Evolutionary conservation across 2,113 vertebrate genomes (phyloP), one percentile per base, ranked within the genome.

Genomic region (Tragelaphus scriptus): DNA sequence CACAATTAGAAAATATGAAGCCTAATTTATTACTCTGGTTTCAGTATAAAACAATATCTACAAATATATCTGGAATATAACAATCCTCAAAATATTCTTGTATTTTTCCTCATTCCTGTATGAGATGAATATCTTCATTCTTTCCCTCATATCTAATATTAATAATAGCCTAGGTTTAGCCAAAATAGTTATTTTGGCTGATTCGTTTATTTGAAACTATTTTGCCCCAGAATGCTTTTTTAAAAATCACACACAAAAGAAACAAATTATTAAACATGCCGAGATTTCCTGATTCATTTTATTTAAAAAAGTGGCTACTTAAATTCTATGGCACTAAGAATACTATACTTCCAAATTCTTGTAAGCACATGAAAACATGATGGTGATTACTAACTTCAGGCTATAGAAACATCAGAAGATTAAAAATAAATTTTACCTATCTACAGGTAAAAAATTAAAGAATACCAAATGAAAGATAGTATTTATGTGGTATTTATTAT

Each of bases 21-120:
- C 56, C 28, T 91, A 77, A 91, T 21, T 79, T 88, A 89, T 80
- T 59, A 88, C 90, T 77, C 28, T 80, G 25, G 90, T 56, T 96
- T 96, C 47, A 80, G 47, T 87, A 93, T 53, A 96, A 95, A 95
- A 96, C 84, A 16, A 4, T 90, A 88, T 51, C 88, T 85, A 96
- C 12, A 86, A 87, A 93, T 51, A 65, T 13, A 87, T 53, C 28
- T 93, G 23, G 10, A 89, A 77, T 53, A 90, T 19, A 97, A 87
- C 16, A 71, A 71, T 55, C 59, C 47, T 95, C 44, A 95, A 88
- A 90, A 82, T 88, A 82, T 32, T 91, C 88, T 95, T 59, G 7
- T n/a, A 75, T 28, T 94, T 97, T 85, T 92, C 32, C 44, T 85
- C 91, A 85, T 63, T 89, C 59, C 63, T 56, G 2, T 71, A 65